These are phyloP conservation scores for Nineta flava DNA, from an alignment of 2,888 invertebrate genomes.

Conservation along the genomic window DNA sequence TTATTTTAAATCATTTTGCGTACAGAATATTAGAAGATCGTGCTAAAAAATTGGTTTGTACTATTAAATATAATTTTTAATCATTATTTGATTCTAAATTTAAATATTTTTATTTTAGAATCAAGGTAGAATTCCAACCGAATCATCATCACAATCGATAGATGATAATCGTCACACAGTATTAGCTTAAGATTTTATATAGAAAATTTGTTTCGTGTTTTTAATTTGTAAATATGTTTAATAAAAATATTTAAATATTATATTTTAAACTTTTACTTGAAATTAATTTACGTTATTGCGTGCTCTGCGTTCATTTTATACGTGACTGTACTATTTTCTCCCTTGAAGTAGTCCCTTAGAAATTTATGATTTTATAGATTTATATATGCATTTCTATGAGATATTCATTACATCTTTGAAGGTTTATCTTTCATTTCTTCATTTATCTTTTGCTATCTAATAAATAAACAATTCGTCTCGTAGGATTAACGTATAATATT, in stretches of 20 bases:
- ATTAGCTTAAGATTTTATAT: background rate
- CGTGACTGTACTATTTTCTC: no score
- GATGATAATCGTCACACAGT: background rate
- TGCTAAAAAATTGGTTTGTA: slow-evolving; percentile 51
- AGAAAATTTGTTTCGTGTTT: background rate
- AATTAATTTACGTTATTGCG: no score
- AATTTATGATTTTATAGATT: no score
- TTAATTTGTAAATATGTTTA: slow-evolving; percentile 1
- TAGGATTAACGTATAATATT: no score
- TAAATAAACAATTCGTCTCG: no score
- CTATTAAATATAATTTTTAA: background rate
- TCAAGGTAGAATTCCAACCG: slow-evolving; percentile 40
- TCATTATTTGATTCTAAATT: slow-evolving; percentile 3
- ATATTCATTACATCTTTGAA: no score
- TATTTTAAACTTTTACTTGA: background rate
- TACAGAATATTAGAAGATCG: slow-evolving; percentile 58
- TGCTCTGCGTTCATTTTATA: no score
- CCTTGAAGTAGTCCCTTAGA: no score
- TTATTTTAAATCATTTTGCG: slow-evolving; percentile 63
- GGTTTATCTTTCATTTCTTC: no score
- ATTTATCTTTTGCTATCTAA: no score
- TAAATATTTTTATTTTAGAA: slow-evolving; percentile 34
- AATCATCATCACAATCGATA: slow-evolving; percentile 24
- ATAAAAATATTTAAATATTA: background rate
- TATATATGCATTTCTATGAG: no score